Conservation (phyloP, 2,113 vertebrate genomes). For the Xiphophorus couchianus region DNA sequence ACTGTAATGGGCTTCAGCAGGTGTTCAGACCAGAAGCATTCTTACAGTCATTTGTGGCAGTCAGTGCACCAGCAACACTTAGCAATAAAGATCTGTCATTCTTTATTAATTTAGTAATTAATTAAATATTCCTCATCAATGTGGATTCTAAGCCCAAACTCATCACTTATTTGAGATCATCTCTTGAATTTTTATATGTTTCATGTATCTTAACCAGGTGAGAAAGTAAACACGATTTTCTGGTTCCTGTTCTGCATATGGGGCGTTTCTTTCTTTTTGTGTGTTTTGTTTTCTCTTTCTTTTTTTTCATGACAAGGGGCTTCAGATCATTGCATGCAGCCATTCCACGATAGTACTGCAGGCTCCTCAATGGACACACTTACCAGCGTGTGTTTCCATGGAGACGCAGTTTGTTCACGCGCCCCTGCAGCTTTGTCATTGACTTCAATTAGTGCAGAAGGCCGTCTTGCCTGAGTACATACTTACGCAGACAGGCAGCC, state of each 20-base stretch:
- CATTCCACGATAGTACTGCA: slow-evolving; percentile 52
- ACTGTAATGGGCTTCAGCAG: background rate
- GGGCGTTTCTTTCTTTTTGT: background rate
- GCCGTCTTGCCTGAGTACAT: slow-evolving; percentile 64
- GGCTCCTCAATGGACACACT: slow-evolving; percentile 64
- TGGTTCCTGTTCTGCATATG: background rate
- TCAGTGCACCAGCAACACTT: background rate
- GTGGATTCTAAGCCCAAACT: background rate
- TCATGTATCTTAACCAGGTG: background rate
- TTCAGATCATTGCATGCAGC: slow-evolving; percentile 40
- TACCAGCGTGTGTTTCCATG: slow-evolving; percentile 78
- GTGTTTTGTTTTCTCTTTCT: background rate
- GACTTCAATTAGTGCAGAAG: slow-evolving; percentile 80
- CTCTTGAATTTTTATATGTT: background rate
- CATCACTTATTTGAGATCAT: background rate
- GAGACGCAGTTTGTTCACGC: slow-evolving; percentile 69
- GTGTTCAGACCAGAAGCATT: background rate
- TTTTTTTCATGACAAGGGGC: background rate
- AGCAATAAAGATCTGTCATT: background rate
- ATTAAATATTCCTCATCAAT: background rate
- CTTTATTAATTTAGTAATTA: background rate
- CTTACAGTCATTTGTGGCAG: too few species aligned
- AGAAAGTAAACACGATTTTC: background rate
- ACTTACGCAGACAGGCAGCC: slow-evolving; percentile 55
- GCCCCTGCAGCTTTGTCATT: slow-evolving; percentile 72